Conservation (phyloP, 2,888 invertebrate genomes). For the Julus scandinavius region DNA sequence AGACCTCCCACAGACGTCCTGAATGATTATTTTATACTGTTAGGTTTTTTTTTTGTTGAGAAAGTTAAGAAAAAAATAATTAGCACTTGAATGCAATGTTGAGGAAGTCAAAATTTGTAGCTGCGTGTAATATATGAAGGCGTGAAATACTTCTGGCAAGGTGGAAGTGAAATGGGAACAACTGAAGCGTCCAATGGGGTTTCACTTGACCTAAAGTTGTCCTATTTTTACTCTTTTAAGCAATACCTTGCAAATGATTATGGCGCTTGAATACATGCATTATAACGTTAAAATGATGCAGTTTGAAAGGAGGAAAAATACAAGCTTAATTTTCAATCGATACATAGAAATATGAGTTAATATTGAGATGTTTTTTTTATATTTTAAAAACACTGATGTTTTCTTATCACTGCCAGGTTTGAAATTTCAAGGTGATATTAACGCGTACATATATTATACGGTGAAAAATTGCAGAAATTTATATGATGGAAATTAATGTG, state of each 20-base stretch:
- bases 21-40: neutral
- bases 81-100: neutral
- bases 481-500: neutral
- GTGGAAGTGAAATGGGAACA: neutral
- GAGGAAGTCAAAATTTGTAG: conserved; percentile 34
- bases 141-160: neutral
- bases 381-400: too few species aligned
- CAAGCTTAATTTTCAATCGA: too few species aligned
- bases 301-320: too few species aligned
- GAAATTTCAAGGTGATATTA: too few species aligned
- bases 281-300: too few species aligned
- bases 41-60: neutral
- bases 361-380: too few species aligned
- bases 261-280: neutral
- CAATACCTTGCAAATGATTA: neutral
- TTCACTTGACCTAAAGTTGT: neutral
- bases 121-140: neutral
- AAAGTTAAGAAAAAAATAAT: conserved; percentile 32
- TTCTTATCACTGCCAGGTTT: too few species aligned
- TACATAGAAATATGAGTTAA: too few species aligned
- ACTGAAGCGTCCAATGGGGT: neutral
- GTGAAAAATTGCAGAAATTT: too few species aligned
- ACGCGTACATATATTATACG: too few species aligned
- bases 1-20: neutral
- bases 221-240: neutral